Base-by-base conservation (phyloP, 2,113 vertebrate genomes). In the Tachycineta bicolor region DNA sequence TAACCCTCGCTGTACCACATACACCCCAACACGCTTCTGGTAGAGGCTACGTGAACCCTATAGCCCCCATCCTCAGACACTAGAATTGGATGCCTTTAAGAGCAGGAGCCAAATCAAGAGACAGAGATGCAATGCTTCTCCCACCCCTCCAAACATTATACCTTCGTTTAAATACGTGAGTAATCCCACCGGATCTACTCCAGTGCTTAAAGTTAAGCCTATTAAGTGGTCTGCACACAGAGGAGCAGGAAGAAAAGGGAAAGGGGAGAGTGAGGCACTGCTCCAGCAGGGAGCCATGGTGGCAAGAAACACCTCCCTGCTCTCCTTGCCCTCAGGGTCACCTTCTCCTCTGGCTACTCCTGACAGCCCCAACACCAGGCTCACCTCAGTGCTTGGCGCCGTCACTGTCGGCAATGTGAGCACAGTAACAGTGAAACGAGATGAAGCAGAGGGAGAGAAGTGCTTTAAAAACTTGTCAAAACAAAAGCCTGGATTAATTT, bases 301-400 rank as follows among this genome's bases (percentile, higher is more conserved):
- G 7, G 9, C 33, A 24, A 49, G 28, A 46, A 67, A 41, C 33
- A 33, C 2, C 2, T 2, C 23, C 29, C 58, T 11, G 7, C 25
- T 39, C 43, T 55, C 47, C 52, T 53, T 56, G 17, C 12, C n/a
- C 46, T 15, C 41, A 8, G 28, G n/a, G 20, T 15, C 16, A 28
- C 6, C 5, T 21, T 53, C 39, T 62, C 33, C 58, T 56, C 23
- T 6, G 2, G 33, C 67, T 34, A 7, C 52, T 78, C 44, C 50
- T 2, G 4, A 14, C 15, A 24, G 47, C 47, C 6, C 17, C 1
- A 0, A 10, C 13, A 25, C 14, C 17, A 7, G 21, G 44, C 23
- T 82, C 47, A 33, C n/a, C 11, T 28, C 31, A 1, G 39, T 5
- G 1, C 28, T 4, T 2, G 2, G n/a, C 0, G 0, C 56, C 37